Evolutionary conservation across 2,888 invertebrate genomes (phyloP).

Genomic region (Iselma pallidipennis): DNA sequence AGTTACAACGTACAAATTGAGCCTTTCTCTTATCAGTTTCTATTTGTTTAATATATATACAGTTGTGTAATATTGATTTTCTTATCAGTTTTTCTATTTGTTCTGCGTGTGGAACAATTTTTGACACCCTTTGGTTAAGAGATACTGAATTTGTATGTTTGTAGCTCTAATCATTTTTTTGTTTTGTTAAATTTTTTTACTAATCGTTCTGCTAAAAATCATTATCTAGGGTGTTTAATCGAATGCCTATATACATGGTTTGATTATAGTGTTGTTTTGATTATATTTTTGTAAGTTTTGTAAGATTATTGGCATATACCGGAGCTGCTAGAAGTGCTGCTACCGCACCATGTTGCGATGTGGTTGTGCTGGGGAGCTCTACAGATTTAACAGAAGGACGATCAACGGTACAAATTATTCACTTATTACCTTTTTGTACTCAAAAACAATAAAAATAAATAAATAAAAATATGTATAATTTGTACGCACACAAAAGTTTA

Average conservation of each 20-base stretch:
- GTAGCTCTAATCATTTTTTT: constrained; percentile 13
- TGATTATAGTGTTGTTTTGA: constrained; percentile 54
- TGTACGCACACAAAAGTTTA: too few relatives aligned
- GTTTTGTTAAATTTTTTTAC: constrained; percentile 31
- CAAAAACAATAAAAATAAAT: constrained; percentile 23
- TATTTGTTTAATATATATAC: not conserved
- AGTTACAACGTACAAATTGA: constrained; percentile 11
- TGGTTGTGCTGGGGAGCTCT: constrained; percentile 52
- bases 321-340: constrained; percentile 55
- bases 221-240: constrained; percentile 31
- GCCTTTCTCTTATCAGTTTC: constrained; percentile 4
- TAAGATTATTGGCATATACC: constrained; percentile 56
- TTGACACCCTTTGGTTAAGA: not conserved
- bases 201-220: constrained; percentile 32
- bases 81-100: constrained; percentile 1
- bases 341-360: constrained; percentile 53
- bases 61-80: constrained; percentile 6
- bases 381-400: constrained; percentile 50
- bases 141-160: not conserved
- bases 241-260: constrained; percentile 57
- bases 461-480: constrained; percentile 28
- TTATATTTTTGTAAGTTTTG: constrained; percentile 57
- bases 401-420: constrained; percentile 52
- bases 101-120: not conserved
- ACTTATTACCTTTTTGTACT: constrained; percentile 40